Base-by-base conservation (phyloP, 2,888 invertebrate genomes). In the Lysandra coridon region DNA sequence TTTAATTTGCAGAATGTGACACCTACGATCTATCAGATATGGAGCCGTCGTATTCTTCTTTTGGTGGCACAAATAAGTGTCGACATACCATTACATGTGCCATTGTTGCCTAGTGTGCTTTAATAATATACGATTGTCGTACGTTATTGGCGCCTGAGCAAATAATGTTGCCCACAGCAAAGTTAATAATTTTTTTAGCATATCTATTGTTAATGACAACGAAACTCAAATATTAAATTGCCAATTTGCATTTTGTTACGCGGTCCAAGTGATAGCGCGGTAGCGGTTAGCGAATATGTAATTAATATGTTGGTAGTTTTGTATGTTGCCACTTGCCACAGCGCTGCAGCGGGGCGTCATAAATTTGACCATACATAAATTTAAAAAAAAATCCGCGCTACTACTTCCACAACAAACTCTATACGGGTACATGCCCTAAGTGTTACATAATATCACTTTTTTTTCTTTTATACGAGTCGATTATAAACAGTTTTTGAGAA, bases 1-100 rank as follows among this genome's bases (percentile, higher is more conserved):
- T 79, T 80, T 80, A 83, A 78, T 80, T 84, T 85, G 84, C 85
- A 83, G 85, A 87, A 85, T 83, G 84, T 82, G 84, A 30, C 76
- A 33, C 76, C 76, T 76, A 76, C 76, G 76, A 53, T 23, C 14
- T n/a, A 75, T 49, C 75, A 30, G 75, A 75, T 49, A 49, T 30
- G 75, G 75, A 7, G 12, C 44, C 23, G 73, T 7, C 74, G 1
- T 75, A 76, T 33, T 76, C 17, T 75, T 75, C 75, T 53, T 14
- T 76, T 6, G 75, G 75, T 49, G 30, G n/a, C 49, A 76, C 76
- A 53, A 53, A 75, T 49, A 75, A 76, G 76, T 76, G 76, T 76
- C 76, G 76, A 76, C 76, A 76, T 49, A 75, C 49, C 23, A 30
- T 76, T 76, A 76, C 76, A 57, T 76, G 57, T 76, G 17, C 76